Base-by-base conservation (phyloP, 2,797 vertebrate genomes). In the Strix occidentalis region DNA sequence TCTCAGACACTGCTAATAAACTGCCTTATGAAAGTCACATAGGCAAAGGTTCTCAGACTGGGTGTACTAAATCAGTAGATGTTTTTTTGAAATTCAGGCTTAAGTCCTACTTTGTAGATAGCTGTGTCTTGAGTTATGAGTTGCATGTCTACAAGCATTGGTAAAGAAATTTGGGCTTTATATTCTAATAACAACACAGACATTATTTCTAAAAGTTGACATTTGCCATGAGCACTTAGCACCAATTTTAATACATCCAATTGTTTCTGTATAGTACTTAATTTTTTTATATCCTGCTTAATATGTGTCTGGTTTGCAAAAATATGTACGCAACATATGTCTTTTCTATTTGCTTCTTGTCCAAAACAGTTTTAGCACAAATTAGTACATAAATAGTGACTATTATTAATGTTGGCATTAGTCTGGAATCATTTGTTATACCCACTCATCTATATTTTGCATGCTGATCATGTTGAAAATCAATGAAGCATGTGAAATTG, bases 361-460 rank as follows among this genome's bases (percentile, higher is more conserved):
- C 43, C 35, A 8, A 93, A 95, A 91, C 58, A 50, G 35, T 84
- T 92, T 92, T 81, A 89, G 76, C 31, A 78, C 33, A 91, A 90
- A 96, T 83, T 87, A 84, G 46, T 86, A 56, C 50, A 76, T 75
- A 93, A 95, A 87, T 58, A 86, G 50, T 88, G 61, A 92, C 69
- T 93, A 50, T 92, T 95, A 95, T 84, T 96, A 95, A 94, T 90
- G 68, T 76, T 97, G 82, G 28, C 89, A 76, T 95, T 95, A 87
- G 31, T 77, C 75, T 89, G 65, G 56, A 91, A 84, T 94, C 35
- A 56, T 95, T 94, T 93, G 16, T 94, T 95, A 58, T 91, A 72
- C 41, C 8, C 84, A 41, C 82, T 96, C 71, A 81, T 92, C 81
- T 95, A 78, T 89, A 94, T 85, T 94, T 94, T 5, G 23, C 41